Conservation (phyloP, 2,797 vertebrate species). For the Channa striata region DNA sequence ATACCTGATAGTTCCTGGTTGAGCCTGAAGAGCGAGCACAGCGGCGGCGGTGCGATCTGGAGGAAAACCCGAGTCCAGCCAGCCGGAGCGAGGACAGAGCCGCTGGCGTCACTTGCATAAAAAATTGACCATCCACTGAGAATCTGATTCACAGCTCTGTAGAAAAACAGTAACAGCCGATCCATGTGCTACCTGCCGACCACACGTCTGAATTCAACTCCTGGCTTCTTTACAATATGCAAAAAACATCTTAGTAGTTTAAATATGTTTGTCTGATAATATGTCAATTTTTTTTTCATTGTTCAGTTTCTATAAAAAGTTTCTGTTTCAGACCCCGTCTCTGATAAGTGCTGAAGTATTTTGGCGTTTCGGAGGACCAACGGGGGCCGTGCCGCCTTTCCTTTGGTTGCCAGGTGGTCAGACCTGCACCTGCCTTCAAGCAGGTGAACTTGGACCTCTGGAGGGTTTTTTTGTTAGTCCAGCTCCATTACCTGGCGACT, state of each 20-base stretch:
- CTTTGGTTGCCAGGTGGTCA: constrained; percentile 77
- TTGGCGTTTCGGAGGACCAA: constrained; percentile 37
- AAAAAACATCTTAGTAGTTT: constrained; percentile 68
- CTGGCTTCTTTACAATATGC: constrained; percentile 46
- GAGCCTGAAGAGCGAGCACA: constrained; percentile 76
- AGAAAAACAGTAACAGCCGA: constrained; percentile 74
- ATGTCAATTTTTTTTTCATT: constrained; percentile 62
- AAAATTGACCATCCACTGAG: constrained; percentile 67
- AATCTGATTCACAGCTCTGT: constrained; percentile 81
- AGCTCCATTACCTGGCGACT: constrained; percentile 45
- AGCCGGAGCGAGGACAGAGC: constrained; percentile 66
- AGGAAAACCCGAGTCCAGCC: constrained; percentile 56
- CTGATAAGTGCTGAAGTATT: constrained; percentile 77
- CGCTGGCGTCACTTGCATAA: constrained; percentile 80
- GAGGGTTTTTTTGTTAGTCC: constrained; percentile 32
- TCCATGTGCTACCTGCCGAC: constrained; percentile 64
- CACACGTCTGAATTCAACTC: background rate
- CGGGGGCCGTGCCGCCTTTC: constrained; percentile 53
- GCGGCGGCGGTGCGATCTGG: constrained; percentile 53
- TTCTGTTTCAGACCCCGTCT: constrained; percentile 29
- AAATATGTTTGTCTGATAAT: constrained; percentile 72
- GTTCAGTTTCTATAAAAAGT: constrained; percentile 62
- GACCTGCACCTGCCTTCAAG: constrained; percentile 38
- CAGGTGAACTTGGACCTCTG: constrained; percentile 46
- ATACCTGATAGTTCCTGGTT: constrained; percentile 85